A percentile compares a stretch with the other conserved stretches of the same genome.
Conservation (phyloP, 1,140 invertebrate species). For the Platyura marginata region DNA sequence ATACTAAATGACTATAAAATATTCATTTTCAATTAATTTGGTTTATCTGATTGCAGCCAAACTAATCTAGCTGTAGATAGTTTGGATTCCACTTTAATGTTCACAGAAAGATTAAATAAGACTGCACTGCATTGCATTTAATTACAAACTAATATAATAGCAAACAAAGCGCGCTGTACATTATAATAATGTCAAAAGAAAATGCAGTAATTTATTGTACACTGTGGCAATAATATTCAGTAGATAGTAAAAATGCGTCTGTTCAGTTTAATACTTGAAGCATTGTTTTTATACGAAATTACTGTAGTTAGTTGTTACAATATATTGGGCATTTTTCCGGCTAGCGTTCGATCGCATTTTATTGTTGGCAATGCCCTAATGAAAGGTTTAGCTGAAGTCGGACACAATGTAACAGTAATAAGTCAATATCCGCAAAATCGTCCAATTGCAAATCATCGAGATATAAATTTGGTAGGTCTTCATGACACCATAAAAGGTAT, state of each 20-base stretch:
- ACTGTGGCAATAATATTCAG: neutral
- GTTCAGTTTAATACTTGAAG: neutral
- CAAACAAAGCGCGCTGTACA: too few species aligned
- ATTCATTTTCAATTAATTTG: too few species aligned
- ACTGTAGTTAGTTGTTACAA: conserved; percentile 6
- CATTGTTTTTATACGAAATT: neutral
- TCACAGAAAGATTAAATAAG: too few species aligned
- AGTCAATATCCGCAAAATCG: conserved; percentile 22
- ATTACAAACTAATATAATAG: too few species aligned
- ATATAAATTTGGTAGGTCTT: neutral
- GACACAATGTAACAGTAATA: conserved; percentile 29
- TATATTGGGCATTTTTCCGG: conserved; percentile 39
- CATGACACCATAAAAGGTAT: neutral
- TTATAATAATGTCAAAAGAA: neutral
- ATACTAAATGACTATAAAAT: too few species aligned
- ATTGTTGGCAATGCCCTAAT: conserved; percentile 31
- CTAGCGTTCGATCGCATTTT: conserved; percentile 40
- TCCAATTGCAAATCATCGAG: conserved; percentile 11
- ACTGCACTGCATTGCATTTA: too few species aligned
- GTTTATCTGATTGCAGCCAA: too few species aligned
- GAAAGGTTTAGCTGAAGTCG: conserved; percentile 20
- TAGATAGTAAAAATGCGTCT: neutral
- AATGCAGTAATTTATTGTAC: neutral
- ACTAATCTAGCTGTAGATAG: too few species aligned
- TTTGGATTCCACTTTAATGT: too few species aligned